These are phyloP conservation scores for Drosophila lacicola DNA, from an alignment of 2,888 invertebrate genomes.

Conservation along the genomic window DNA sequence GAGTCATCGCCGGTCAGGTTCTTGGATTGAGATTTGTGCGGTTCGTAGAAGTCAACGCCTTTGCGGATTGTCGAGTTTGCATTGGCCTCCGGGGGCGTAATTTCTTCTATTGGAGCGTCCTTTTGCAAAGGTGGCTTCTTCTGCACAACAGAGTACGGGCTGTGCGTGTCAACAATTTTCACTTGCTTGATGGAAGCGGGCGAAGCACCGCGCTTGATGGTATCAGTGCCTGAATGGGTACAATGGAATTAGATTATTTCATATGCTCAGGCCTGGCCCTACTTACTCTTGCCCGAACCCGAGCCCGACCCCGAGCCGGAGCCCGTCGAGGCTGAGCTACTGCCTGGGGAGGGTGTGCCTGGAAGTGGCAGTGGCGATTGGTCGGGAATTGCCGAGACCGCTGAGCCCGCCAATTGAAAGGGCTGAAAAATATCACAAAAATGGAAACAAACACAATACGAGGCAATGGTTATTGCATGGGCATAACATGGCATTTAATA, in stretches of 20 bases:
- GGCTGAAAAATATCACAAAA: slow-evolving; percentile 79
- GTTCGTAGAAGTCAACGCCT: slow-evolving; percentile 82
- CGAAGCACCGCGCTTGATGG: slow-evolving; percentile 85
- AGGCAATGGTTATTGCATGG: slow-evolving; percentile 39
- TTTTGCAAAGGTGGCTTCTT: slow-evolving; percentile 78
- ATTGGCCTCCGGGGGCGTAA: slow-evolving; percentile 61
- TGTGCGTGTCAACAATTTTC: slow-evolving; percentile 83
- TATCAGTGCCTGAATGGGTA: slow-evolving; percentile 83
- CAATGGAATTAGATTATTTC: neutral
- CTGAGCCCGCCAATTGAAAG: slow-evolving; percentile 86
- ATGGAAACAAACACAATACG: slow-evolving; percentile 29
- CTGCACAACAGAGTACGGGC: slow-evolving; percentile 83
- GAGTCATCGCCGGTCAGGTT: slow-evolving; percentile 56
- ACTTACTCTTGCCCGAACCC: slow-evolving; percentile 85
- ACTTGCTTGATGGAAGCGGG: slow-evolving; percentile 84
- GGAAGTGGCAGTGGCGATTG: slow-evolving; percentile 88
- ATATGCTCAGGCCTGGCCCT: neutral
- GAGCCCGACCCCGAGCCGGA: slow-evolving; percentile 90
- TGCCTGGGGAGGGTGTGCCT: slow-evolving; percentile 94
- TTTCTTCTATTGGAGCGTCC: slow-evolving; percentile 69
- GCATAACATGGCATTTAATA: neutral
- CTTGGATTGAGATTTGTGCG: slow-evolving; percentile 80
- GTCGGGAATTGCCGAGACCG: slow-evolving; percentile 87
- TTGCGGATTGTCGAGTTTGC: slow-evolving; percentile 57
- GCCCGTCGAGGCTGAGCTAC: slow-evolving; percentile 93